A percentile compares a stretch with the other conserved stretches of the same genome.
Evolutionary conservation across 2,888 invertebrate genomes (phyloP).

Genomic region (Prosopocoilus inquinatus): DNA sequence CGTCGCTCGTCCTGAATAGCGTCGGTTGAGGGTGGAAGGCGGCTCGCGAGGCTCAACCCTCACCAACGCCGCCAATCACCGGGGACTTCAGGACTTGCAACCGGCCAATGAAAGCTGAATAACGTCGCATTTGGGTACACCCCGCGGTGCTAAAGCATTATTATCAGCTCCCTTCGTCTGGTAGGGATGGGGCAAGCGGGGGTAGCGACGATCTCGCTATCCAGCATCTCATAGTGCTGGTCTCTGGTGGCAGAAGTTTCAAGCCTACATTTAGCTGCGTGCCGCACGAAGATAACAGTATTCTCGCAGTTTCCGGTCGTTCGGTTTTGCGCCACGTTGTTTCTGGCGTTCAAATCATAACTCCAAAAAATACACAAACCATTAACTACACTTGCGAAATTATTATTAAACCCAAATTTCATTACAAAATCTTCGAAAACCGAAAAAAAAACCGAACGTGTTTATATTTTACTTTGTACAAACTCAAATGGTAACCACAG

Average conservation of each 20-base stretch:
- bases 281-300: conserved; percentile 4
- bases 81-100: conserved; percentile 33
- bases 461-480: too few relatives aligned
- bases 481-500: too few relatives aligned
- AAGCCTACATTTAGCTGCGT: conserved; percentile 26
- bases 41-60: conserved; percentile 35
- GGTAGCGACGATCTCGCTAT: conserved; percentile 27
- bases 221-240: conserved; percentile 39
- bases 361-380: too few relatives aligned
- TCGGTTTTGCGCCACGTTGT: conserved; percentile 12
- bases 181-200: conserved; percentile 33
- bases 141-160: conserved; percentile 35
- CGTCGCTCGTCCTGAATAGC: conserved; percentile 34
- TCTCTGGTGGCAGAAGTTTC: conserved; percentile 43
- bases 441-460: too few relatives aligned
- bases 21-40: conserved; percentile 36
- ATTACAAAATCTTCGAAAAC: too few relatives aligned
- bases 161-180: conserved; percentile 27
- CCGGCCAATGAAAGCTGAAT: conserved; percentile 32
- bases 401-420: too few relatives aligned
- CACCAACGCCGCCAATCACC: conserved; percentile 39
- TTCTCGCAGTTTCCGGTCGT: conserved; percentile 15
- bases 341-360: background rate
- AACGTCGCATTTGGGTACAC: conserved; percentile 33
- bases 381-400: too few relatives aligned